Percentiles rank a stretch among this genome's conserved stretches.
Conservation (phyloP, 2,888 invertebrate genomes). For the Plebejus anna region DNA sequence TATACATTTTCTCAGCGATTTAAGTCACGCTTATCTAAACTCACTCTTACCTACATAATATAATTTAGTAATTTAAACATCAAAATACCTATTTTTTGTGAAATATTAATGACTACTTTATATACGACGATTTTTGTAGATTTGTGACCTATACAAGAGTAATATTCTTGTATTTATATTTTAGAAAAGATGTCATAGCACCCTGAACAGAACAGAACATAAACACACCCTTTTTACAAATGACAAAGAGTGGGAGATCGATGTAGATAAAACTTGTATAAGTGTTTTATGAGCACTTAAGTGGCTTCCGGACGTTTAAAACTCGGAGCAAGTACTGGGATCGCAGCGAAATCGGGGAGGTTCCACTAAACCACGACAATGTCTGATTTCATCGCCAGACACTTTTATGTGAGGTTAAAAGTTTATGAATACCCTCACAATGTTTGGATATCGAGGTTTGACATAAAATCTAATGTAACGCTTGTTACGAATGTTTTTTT, state of each 20-base stretch:
- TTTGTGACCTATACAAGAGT: too few relatives aligned
- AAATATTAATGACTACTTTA: too few relatives aligned
- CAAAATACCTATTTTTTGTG: too few relatives aligned
- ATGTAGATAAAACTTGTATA: slow-evolving; percentile 58
- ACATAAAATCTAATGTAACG: slow-evolving; percentile 25
- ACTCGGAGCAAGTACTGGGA: slow-evolving; percentile 49
- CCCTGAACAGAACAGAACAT: slow-evolving; percentile 36
- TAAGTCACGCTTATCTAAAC: too few relatives aligned
- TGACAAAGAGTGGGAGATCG: slow-evolving; percentile 49
- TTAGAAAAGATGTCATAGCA: slow-evolving; percentile 32
- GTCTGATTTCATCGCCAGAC: slow-evolving; percentile 60
- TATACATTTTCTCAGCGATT: too few relatives aligned
- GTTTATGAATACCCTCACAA: slow-evolving; percentile 54
- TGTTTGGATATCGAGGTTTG: slow-evolving; percentile 39
- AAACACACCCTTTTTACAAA: slow-evolving; percentile 7
- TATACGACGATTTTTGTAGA: too few relatives aligned
- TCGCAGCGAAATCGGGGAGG: slow-evolving; percentile 53
- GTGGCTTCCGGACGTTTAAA: slow-evolving; percentile 66
- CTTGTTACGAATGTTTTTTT: slow-evolving; percentile 3
- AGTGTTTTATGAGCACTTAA: slow-evolving; percentile 75
- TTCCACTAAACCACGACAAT: slow-evolving; percentile 64
- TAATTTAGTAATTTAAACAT: too few relatives aligned
- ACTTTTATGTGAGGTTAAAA: slow-evolving; percentile 59
- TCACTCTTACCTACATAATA: too few relatives aligned
- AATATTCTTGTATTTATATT: too few relatives aligned